Base-by-base conservation (phyloP, 2,888 invertebrate genomes). In the Leucophora obtusa region DNA sequence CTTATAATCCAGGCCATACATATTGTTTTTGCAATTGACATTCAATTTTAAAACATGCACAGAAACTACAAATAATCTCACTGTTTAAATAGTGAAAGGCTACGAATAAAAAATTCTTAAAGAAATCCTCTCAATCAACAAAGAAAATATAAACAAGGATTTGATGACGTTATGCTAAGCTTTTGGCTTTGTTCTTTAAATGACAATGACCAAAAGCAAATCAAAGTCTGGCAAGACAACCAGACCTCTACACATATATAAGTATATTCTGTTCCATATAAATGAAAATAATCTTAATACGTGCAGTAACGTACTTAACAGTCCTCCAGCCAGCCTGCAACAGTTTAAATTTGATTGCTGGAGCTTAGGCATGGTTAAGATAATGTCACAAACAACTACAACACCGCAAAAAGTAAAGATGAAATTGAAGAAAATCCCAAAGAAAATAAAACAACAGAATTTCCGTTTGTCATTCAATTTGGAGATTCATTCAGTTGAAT, bases 391-490 rank as follows among this genome's bases (percentile, higher is more conserved):
- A 60, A 65, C 58, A 68, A 78, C 43, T 33, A 60, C n/a, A 59
- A 28, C 43, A 56, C 18, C 9, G 47, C 58, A 35, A 66, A 65
- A 75, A 71, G 58, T 58, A 65, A 72, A 72, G 66, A 72, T 18
- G 76, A 59, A 70, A 63, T 70, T 51, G 24, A 60, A 60, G 15
- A 60, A 73, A 70, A 54, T 15, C 47, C 17, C 6, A 58, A 54
- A 59, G 59, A 0, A 14, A 71, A 63, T n/a, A 54, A 59, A 53
- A 59, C 17, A 47, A 71, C 74, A 17, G 51, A 51, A 15, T 74
- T 66, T 81, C 77, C 81, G 81, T 81, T 74, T 81, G 81, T 74
- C 81, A 81, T 69, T 77, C 77, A 70, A 68, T 74, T 70, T 60
- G 33, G 60, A 70, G 56, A 81, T 80, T 80, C 72, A 80, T 77